These are phyloP conservation scores for Dryocosmus kuriphilus DNA, from an alignment of 2,888 invertebrate genomes.

Conservation along the genomic window DNA sequence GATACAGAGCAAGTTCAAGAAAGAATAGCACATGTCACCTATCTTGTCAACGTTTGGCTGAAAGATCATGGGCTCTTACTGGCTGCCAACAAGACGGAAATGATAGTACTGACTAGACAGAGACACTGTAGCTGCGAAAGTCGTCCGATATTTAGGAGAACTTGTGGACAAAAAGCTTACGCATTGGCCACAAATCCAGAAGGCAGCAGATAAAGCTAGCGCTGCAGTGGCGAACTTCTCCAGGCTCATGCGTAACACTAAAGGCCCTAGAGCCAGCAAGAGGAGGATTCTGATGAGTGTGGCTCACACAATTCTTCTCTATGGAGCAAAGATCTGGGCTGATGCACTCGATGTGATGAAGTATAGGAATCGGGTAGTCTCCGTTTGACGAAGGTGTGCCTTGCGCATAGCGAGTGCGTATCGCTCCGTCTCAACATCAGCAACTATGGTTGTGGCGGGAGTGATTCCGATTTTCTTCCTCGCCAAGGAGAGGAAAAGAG, in stretches of 20 bases:
- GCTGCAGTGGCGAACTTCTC: not conserved
- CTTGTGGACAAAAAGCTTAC: too few species aligned
- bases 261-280: conserved; percentile 46
- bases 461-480: too few species aligned
- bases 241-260: conserved; percentile 33
- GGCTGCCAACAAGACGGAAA: not conserved
- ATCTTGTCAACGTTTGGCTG: not conserved
- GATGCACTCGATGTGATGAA: conserved; percentile 37
- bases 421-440: too few species aligned
- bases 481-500: too few species aligned
- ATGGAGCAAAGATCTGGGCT: conserved; percentile 56
- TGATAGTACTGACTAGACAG: not conserved
- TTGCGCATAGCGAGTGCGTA: too few species aligned
- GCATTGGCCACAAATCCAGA: not conserved
- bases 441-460: too few species aligned
- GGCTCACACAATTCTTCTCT: conserved; percentile 54
- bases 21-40: not conserved
- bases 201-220: not conserved
- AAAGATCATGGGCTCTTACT: not conserved
- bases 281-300: conserved; percentile 48
- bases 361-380: too few species aligned
- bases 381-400: too few species aligned
- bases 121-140: too few species aligned
- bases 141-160: too few species aligned
- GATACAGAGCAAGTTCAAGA: conserved; percentile 2